These are phyloP conservation scores for Spinus olivaceus DNA, from an alignment of 2,797 vertebrate genomes.

Conservation along the genomic window DNA sequence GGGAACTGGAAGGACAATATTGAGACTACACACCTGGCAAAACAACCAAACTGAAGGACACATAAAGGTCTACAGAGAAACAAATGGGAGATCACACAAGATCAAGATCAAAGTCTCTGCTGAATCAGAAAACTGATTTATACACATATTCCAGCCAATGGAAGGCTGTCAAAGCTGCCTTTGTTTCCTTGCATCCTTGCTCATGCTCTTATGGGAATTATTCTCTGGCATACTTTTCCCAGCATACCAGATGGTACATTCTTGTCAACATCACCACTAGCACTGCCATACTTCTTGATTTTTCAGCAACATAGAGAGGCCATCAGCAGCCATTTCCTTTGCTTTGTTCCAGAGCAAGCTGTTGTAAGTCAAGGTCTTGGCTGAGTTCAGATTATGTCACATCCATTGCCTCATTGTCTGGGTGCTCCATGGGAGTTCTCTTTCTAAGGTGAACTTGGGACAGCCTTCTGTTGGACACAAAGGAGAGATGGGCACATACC, in stretches of 20 bases:
- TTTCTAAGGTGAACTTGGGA: not conserved
- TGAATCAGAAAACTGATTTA: not conserved
- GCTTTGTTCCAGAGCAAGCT: not conserved
- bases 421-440: not conserved
- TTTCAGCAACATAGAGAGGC: not conserved
- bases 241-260: not conserved
- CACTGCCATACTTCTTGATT: not conserved
- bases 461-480: not conserved
- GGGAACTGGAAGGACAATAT: not conserved
- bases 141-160: not conserved
- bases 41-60: not conserved
- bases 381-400: not conserved
- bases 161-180: not conserved
- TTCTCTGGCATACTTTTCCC: not conserved
- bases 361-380: not conserved
- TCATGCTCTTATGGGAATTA: not conserved
- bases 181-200: not conserved
- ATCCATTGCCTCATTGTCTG: not conserved
- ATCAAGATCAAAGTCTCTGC: not conserved
- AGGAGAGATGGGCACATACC: not conserved
- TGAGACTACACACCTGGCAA: not conserved
- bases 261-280: not conserved
- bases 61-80: not conserved
- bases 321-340: not conserved
- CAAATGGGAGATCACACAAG: fast-evolving